A percentile compares a stretch with the other conserved stretches of the same genome.
Conservation (phyloP, 2,113 vertebrate genomes). For the Empidonax alnorum region DNA sequence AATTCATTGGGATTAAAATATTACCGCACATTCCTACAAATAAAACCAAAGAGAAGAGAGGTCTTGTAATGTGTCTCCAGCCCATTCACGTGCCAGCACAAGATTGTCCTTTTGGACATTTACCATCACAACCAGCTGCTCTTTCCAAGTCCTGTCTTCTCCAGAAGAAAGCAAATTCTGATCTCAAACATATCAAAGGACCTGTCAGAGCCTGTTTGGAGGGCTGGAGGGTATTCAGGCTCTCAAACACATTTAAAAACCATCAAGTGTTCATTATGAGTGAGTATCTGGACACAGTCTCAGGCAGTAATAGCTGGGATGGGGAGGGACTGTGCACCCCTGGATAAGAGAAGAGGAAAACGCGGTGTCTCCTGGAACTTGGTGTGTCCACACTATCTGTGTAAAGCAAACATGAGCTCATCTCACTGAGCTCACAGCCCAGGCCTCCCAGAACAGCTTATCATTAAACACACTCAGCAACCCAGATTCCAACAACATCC, state of each 20-base stretch:
- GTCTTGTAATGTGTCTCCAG: not conserved
- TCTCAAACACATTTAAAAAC: not conserved
- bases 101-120: not conserved
- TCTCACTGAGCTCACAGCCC: not conserved
- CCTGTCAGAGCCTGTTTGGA: not conserved
- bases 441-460: constrained; percentile 9
- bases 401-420: constrained; percentile 25
- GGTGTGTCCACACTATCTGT: not conserved
- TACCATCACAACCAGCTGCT: not conserved
- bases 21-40: not conserved
- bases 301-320: not conserved
- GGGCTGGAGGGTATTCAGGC: not conserved
- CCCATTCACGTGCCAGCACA: not conserved
- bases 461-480: not conserved
- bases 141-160: not conserved
- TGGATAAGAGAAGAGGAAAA: not conserved
- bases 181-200: not conserved
- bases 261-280: not conserved
- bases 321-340: not conserved
- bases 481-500: not conserved
- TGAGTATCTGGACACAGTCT: not conserved
- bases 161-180: not conserved
- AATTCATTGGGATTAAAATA: constrained; percentile 23
- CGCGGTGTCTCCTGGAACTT: not conserved
- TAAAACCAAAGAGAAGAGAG: constrained; percentile 5